Percentiles rank a stretch among this genome's conserved stretches.
Evolutionary conservation across 2,888 invertebrate species (phyloP).

Genomic region (Nudaria mundana): DNA sequence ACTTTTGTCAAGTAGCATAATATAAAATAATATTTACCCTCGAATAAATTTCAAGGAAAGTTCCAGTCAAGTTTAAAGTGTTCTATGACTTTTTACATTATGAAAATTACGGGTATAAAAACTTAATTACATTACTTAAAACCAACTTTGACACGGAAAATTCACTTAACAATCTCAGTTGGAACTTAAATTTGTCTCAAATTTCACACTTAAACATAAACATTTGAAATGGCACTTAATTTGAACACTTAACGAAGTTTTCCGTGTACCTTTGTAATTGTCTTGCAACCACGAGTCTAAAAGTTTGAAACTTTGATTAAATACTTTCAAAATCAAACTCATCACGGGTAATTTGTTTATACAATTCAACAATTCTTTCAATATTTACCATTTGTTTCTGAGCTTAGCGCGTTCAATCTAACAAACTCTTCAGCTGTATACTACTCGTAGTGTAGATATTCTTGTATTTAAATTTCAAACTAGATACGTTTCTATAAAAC

Average conservation of each 20-base stretch:
- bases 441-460: no score
- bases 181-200: background rate
- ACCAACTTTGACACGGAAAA: background rate
- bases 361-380: no score
- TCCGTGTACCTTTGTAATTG: background rate
- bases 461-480: no score
- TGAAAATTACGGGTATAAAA: constrained; percentile 1
- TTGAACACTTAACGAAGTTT: background rate
- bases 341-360: no score
- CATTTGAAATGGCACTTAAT: background rate
- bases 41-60: background rate
- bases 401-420: no score
- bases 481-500: no score
- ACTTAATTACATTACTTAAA: constrained; percentile 1
- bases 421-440: no score
- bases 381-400: no score
- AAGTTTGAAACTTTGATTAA: background rate
- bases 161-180: background rate
- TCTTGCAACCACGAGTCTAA: background rate
- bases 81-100: background rate
- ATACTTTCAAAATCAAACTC: no score
- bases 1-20: background rate
- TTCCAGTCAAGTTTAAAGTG: background rate
- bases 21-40: background rate
- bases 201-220: background rate